Evolutionary conservation across 2,888 invertebrate genomes (phyloP).

Genomic region (Arctia plantaginis): DNA sequence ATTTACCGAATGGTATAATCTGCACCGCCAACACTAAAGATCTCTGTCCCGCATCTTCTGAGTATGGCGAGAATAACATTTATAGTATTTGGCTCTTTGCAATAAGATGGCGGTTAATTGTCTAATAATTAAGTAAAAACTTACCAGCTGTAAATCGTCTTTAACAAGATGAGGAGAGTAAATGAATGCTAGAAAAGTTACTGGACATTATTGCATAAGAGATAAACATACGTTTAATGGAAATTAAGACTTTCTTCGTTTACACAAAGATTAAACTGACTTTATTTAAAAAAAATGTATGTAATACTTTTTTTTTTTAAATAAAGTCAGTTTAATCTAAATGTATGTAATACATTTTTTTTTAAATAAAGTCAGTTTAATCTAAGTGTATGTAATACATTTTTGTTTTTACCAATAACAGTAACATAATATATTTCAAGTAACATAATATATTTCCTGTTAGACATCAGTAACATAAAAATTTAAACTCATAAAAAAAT

Average conservation of each 20-base stretch:
- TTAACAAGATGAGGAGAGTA: slow-evolving; percentile 2
- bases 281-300: not conserved
- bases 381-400: no score
- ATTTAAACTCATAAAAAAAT: not conserved
- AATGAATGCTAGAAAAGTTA: slow-evolving; percentile 17
- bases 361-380: no score
- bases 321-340: no score
- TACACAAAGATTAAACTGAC: not conserved
- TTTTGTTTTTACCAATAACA: no score
- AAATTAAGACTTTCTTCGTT: not conserved
- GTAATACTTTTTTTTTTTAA: no score
- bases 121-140: not conserved
- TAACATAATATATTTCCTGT: not conserved
- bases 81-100: not conserved
- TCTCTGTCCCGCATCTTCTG: no score
- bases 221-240: not conserved
- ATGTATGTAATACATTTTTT: no score
- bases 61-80: no score
- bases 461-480: not conserved
- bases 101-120: not conserved
- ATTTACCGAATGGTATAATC: no score
- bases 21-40: no score
- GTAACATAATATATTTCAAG: not conserved
- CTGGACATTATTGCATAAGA: not conserved
- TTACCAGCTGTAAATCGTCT: slow-evolving; percentile 9